These are phyloP conservation scores for Eclectus roratus DNA, from an alignment of 2,113 vertebrate species.

Conservation along the genomic window DNA sequence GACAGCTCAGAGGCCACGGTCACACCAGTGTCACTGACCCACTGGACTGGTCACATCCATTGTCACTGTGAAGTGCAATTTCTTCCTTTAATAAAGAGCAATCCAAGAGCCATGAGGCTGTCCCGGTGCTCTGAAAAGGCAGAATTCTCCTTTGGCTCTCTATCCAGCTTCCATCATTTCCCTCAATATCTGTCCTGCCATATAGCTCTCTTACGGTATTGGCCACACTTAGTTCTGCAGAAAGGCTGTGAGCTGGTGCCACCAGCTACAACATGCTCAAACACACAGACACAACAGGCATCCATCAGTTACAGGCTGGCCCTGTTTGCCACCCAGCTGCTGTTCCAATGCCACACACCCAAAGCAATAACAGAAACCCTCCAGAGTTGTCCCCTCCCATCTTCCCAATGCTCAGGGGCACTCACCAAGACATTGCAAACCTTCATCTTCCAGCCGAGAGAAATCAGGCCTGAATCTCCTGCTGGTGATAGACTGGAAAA, in stretches of 20 bases:
- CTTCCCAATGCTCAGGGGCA: neutral
- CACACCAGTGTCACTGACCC: neutral
- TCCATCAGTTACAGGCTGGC: no score
- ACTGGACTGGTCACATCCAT: neutral
- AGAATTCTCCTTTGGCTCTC: neutral
- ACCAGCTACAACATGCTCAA: neutral
- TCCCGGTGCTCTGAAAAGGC: neutral
- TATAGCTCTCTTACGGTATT: no score
- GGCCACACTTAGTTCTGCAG: neutral
- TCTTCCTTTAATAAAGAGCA: neutral
- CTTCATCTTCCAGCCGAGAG: neutral
- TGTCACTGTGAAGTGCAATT: neutral
- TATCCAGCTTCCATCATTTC: neutral
- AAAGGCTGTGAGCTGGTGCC: neutral
- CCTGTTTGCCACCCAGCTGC: neutral
- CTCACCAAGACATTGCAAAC: neutral
- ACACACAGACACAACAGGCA: rapidly evolving
- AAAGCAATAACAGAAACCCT: neutral
- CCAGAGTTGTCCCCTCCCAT: neutral
- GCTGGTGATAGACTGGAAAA: neutral
- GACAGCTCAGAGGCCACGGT: neutral
- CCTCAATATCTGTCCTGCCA: neutral
- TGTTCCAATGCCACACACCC: neutral
- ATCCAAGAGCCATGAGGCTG: neutral
- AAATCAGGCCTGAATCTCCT: neutral